Evolutionary conservation across 2,797 vertebrate genomes (phyloP).

Genomic region (Stomatorhinus walkeri): DNA sequence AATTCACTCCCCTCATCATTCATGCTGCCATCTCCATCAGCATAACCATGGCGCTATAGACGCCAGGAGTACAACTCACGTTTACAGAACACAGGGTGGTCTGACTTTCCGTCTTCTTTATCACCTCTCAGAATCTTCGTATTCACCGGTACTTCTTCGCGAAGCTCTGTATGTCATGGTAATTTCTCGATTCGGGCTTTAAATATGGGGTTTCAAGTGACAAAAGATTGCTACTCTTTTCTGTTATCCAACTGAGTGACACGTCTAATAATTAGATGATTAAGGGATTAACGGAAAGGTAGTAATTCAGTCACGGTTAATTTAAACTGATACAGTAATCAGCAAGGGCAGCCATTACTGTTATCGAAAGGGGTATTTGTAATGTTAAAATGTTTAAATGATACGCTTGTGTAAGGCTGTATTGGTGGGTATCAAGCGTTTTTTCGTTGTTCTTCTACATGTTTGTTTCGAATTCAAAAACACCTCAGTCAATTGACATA

Average conservation of each 20-base stretch:
- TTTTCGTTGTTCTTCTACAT: not conserved
- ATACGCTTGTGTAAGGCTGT: not conserved
- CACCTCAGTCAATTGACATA: not conserved
- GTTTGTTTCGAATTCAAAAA: not conserved
- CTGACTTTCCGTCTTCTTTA: not conserved
- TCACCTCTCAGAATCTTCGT: not conserved
- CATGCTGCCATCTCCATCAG: not conserved
- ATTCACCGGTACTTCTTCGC: not conserved
- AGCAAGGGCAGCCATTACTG: not conserved
- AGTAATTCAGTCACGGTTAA: not conserved
- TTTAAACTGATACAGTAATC: not conserved
- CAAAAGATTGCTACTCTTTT: not conserved
- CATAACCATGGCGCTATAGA: not conserved
- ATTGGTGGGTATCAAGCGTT: not conserved
- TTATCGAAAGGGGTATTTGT: not conserved
- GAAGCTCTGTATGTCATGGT: not conserved
- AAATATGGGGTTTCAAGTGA: not conserved
- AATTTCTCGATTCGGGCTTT: not conserved
- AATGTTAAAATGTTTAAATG: not conserved
- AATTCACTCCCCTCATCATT: not conserved
- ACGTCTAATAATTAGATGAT: not conserved
- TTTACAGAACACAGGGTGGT: not conserved
- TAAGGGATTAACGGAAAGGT: not conserved
- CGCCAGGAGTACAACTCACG: not conserved
- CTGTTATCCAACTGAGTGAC: not conserved